Evolutionary conservation across 30 jellyfish, hydroid and myxozoan species (phyloP), one percentile per base, ranked within the genome.

Genomic region (Hydra vulgaris): DNA sequence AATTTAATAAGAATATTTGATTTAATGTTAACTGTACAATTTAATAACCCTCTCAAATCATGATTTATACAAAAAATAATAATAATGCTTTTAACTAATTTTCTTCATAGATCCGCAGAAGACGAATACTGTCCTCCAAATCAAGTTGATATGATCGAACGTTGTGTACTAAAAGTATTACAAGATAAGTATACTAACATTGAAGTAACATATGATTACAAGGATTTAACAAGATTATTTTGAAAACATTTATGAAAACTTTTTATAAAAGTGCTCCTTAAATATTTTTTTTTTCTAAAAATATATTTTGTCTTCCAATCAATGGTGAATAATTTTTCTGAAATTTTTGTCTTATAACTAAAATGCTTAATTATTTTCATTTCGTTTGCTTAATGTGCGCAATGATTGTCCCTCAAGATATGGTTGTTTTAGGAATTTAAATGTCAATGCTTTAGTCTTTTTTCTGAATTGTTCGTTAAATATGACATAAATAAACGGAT

Each of bases 101-200:
- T 55, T 21, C 18, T 27, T 40, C 72, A 18, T 52, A 91, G 97
- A 83, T 91, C 97, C 27, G 74, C 97, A 0, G 86, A 66, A 66
- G 97, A 91, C 79, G 96, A 91, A 25, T 91, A 86, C 70, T 86
- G 96, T 15, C 97, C 97, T 20, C 72, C 84, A 56, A 95, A 86
- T 53, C 97, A 91, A 87, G 97, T 86, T 17, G 95, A 86, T 15
- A 76, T 52, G 26, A 91, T 91, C 21, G 95, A 91, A 73, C 83
- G 81, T 66, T 76, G 72, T 67, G 95, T 91, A 16, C 24, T 84
- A 18, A 69, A 71, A 8, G 61, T 83, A 88, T 86, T 91, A 16
- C 70, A 79, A n/a, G 26, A 55, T 55, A 21, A 77, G 18, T 91
- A 91, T 72, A 54, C 27, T 18, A 81, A 86, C 18, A 74, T 87